These are phyloP conservation scores for Ascaphus truei DNA, from an alignment of 2,113 vertebrate species.

Conservation along the genomic window DNA sequence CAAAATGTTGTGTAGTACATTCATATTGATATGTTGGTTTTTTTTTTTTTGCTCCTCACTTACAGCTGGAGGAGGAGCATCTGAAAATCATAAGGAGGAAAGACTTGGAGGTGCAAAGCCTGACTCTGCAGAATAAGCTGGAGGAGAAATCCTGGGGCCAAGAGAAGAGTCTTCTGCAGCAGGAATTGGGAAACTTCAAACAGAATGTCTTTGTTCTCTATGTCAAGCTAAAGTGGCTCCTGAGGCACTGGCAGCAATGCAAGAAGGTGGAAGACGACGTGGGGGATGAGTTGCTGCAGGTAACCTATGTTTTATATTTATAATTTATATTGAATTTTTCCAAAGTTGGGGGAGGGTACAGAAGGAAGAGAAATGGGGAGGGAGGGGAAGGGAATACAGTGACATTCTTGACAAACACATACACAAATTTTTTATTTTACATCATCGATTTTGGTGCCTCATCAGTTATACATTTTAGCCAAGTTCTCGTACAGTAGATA, in stretches of 20 bases:
- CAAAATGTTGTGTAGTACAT: neutral
- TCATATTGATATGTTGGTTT: conserved; percentile 41
- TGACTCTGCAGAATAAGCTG: conserved; percentile 71
- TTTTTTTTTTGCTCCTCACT: conserved; percentile 35
- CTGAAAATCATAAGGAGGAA: conserved; percentile 68
- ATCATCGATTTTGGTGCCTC: too few species aligned
- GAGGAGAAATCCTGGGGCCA: conserved; percentile 81
- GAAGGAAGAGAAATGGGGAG: too few species aligned
- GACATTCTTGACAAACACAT: too few species aligned
- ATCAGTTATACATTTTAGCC: too few species aligned
- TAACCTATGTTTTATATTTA: conserved; percentile 48
- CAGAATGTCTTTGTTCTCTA: conserved; percentile 88
- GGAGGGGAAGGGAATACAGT: too few species aligned
- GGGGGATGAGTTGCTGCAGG: conserved; percentile 66
- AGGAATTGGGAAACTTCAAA: conserved; percentile 83
- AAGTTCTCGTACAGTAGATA: too few species aligned
- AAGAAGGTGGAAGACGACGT: conserved; percentile 59
- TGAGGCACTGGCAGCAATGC: conserved; percentile 84
- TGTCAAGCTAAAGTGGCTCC: conserved; percentile 87
- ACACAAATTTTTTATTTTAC: too few species aligned
- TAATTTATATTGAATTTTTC: too few species aligned
- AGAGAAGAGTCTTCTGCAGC: conserved; percentile 77
- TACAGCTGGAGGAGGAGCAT: conserved; percentile 76
- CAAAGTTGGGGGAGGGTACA: too few species aligned
- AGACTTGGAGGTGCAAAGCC: conserved; percentile 82